phyloP scores from a whole-genome alignment of 2,888 invertebrate genomes.

The Chymomyza fuscimana region DNA sequence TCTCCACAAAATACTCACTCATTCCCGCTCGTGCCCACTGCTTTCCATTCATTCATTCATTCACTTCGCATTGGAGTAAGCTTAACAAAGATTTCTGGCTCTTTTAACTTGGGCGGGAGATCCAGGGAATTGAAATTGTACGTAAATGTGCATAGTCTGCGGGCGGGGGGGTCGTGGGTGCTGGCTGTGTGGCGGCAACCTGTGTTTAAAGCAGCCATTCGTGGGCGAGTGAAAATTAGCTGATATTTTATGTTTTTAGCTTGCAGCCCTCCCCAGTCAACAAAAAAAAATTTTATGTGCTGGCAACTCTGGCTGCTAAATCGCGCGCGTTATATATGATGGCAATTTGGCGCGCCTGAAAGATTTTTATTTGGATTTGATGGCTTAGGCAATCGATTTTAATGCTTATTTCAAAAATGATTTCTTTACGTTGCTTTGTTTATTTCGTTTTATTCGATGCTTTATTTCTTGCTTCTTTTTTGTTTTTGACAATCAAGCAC shows the following conservation, averaged over 20 bases:
- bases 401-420: background rate
- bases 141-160: conserved; percentile 18
- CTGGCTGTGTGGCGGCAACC: too few relatives aligned
- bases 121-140: conserved; percentile 46
- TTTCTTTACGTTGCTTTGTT: background rate
- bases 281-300: background rate
- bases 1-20: background rate
- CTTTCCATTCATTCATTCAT: background rate
- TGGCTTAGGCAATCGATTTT: background rate
- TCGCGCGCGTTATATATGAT: conserved; percentile 57
- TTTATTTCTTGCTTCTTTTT: too few relatives aligned
- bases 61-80: background rate
- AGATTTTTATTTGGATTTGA: conserved; percentile 4
- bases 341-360: conserved; percentile 53
- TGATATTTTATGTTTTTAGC: conserved; percentile 17
- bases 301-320: conserved; percentile 33
- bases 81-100: background rate
- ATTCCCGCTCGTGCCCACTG: background rate
- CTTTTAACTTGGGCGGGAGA: background rate
- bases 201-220: background rate
- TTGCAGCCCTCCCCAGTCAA: background rate
- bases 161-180: background rate
- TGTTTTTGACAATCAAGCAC: background rate
- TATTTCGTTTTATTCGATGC: background rate
- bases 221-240: conserved; percentile 20